Evolutionary conservation across 1,140 invertebrate genomes (phyloP).

Genomic region (Andricus grossulariae): DNA sequence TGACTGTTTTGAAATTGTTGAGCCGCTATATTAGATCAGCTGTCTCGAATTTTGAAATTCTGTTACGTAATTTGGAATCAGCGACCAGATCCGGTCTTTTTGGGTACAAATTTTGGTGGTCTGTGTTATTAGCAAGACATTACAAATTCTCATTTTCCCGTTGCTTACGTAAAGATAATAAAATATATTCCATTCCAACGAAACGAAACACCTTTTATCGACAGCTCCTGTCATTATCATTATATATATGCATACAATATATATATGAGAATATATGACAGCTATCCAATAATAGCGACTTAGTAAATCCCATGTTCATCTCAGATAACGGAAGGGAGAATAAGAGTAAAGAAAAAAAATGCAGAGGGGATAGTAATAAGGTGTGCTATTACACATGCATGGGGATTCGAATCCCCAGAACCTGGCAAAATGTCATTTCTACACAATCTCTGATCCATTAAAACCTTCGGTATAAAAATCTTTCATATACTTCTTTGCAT

Average conservation of each 20-base stretch:
- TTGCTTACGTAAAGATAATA: neutral
- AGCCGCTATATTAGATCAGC: too few species aligned
- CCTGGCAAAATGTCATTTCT: neutral
- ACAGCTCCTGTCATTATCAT: neutral
- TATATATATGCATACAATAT: neutral
- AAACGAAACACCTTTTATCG: conserved; percentile 24
- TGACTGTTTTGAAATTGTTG: too few species aligned
- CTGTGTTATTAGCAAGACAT: neutral
- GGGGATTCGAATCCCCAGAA: neutral
- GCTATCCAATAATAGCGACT: conserved; percentile 20
- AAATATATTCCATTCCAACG: neutral
- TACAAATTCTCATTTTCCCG: neutral
- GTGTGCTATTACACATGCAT: conserved; percentile 1
- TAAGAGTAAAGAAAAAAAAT: neutral
- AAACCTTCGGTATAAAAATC: too few species aligned
- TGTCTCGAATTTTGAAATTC: too few species aligned
- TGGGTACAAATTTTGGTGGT: neutral
- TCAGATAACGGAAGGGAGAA: neutral
- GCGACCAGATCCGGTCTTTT: neutral
- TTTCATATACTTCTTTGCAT: too few species aligned
- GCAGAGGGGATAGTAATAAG: neutral
- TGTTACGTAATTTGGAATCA: too few species aligned
- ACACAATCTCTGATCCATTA: neutral
- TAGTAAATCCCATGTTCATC: conserved; percentile 1
- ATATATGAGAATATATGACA: neutral